Conservation (phyloP, 2,888 invertebrate species). For the Scaptomyza tumidula region DNA sequence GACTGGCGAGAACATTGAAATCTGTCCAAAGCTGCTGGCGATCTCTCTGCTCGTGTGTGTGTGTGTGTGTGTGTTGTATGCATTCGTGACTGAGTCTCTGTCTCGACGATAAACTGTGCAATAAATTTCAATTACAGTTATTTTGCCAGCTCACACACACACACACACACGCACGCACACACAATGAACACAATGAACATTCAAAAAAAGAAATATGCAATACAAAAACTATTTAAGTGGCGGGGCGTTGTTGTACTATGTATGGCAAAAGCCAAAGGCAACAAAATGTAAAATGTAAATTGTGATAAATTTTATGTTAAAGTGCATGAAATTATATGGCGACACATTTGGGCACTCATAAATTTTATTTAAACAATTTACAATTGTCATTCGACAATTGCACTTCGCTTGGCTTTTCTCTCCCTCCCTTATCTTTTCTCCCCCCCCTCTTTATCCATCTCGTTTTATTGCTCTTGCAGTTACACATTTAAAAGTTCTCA, state of each 20-base stretch:
- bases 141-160: slow-evolving; percentile 32
- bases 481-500: slow-evolving; percentile 5
- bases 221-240: slow-evolving; percentile 60
- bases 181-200: too few relatives aligned
- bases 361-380: slow-evolving; percentile 80
- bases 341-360: slow-evolving; percentile 80
- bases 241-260: slow-evolving; percentile 20
- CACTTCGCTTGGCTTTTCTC: slow-evolving; percentile 47
- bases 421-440: slow-evolving; percentile 1
- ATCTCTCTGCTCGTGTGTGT: slow-evolving; percentile 27
- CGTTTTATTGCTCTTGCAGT: slow-evolving; percentile 21
- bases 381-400: slow-evolving; percentile 77
- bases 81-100: slow-evolving; percentile 49
- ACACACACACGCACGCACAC: slow-evolving; percentile 47
- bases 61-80: not conserved
- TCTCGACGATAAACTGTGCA: slow-evolving; percentile 83
- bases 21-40: slow-evolving; percentile 46
- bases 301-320: slow-evolving; percentile 83
- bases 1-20: slow-evolving; percentile 44
- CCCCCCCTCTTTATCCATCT: not conserved
- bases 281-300: slow-evolving; percentile 72
- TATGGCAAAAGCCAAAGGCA: slow-evolving; percentile 49
- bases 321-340: slow-evolving; percentile 82
- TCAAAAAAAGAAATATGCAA: not conserved
- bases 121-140: slow-evolving; percentile 84